These are phyloP conservation scores for Ptychoptera contaminata DNA, from an alignment of 2,888 invertebrate genomes.

Conservation along the genomic window DNA sequence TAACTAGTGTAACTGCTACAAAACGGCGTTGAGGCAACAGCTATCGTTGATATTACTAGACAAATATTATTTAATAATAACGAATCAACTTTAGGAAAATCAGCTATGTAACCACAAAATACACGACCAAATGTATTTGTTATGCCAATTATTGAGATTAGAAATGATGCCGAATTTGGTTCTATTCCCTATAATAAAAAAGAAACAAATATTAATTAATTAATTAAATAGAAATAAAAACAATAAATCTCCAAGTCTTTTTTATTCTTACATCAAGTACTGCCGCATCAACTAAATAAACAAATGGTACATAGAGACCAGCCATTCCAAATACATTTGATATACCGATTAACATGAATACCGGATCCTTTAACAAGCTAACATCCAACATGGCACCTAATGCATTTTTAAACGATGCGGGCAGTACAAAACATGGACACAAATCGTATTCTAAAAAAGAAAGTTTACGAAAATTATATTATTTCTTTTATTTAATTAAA, in stretches of 20 bases:
- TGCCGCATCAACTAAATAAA: slow-evolving; percentile 79
- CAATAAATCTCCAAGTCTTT: not conserved
- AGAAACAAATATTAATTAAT: slow-evolving; percentile 5
- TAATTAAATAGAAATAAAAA: not conserved
- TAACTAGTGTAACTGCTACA: slow-evolving; percentile 62
- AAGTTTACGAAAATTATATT: not conserved
- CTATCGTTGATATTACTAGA: slow-evolving; percentile 74
- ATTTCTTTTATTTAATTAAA: not conserved
- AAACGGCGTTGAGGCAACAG: slow-evolving; percentile 70
- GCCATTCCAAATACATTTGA: slow-evolving; percentile 96
- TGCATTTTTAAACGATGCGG: slow-evolving; percentile 67
- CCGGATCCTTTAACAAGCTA: slow-evolving; percentile 71
- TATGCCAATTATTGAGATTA: slow-evolving; percentile 74
- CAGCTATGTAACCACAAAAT: slow-evolving; percentile 76
- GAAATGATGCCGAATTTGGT: slow-evolving; percentile 51
- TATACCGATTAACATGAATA: slow-evolving; percentile 80
- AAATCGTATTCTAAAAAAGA: slow-evolving; percentile 50
- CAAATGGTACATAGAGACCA: slow-evolving; percentile 92
- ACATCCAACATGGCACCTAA: slow-evolving; percentile 84
- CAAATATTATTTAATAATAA: slow-evolving; percentile 86
- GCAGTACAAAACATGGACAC: slow-evolving; percentile 63
- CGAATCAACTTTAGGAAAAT: slow-evolving; percentile 83
- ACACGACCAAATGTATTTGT: slow-evolving; percentile 90
- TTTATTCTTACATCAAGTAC: slow-evolving; percentile 43
- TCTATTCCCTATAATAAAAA: slow-evolving; percentile 48